Evolutionary conservation across 1,140 invertebrate genomes (phyloP), one percentile per base, ranked within the genome.

Genomic region (Oryzaephilus surinamensis): DNA sequence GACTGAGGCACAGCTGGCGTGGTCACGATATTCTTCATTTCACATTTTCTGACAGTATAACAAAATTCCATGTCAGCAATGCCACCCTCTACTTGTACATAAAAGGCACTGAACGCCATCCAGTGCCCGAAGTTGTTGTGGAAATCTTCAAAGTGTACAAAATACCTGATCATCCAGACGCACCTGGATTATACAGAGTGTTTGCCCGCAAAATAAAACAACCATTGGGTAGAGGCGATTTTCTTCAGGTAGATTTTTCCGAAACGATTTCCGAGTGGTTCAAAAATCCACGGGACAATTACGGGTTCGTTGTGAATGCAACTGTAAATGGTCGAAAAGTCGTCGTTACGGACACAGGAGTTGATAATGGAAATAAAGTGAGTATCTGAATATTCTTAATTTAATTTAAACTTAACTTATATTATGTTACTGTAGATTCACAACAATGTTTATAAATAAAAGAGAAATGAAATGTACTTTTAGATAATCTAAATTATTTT

Each of bases 201-300:
- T 41, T 42, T 2, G 40, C 44, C 14, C 48, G 41, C 18, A 54
- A 54, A 33, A 40, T 55, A 6, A 32, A 39, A 3, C 58, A 58
- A 17, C 52, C 54, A 45, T 43, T 45, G 14, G 61, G 70, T 3
- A 51, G 58, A 6, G 82, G 81, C 0, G 70, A 70, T 30, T 87
- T 83, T 83, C 56, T 85, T 6, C 74, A 74, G 38, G 64, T 88
- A 7, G 81, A 88, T 48, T 65, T 88, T 0, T 78, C 76, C n/a
- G 70, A 72, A n/a, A 73, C 84, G 58, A 74, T 88, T 2, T 68
- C 71, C 24, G 75, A 82, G 21, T 87, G 84, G 79, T 78, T 82
- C 57, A 75, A 74, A 27, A 69, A 77, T 50, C 75, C 79, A 1
- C 64, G 74, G 27, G 77, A 79, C 36, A 83, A 80, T 50, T 69